Evolutionary conservation across 1,140 invertebrate genomes (phyloP).

Genomic region (Dreissena polymorpha): DNA sequence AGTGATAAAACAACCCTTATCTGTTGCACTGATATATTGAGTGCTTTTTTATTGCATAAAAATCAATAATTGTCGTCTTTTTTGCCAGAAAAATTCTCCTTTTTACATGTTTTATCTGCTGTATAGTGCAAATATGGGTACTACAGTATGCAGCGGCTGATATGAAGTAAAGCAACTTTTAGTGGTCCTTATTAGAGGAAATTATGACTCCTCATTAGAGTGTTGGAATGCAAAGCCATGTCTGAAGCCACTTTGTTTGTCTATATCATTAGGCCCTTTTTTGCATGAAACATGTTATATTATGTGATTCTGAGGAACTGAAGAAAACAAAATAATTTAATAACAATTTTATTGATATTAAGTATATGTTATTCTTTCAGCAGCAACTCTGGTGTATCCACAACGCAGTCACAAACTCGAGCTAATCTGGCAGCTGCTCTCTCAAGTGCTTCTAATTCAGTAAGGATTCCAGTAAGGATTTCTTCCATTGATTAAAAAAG

Average conservation of each 20-base stretch:
- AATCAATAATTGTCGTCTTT: too few relatives aligned
- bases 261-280: background rate
- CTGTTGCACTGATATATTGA: too few relatives aligned
- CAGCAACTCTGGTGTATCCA: background rate
- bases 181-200: too few relatives aligned
- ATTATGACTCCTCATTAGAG: background rate
- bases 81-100: too few relatives aligned
- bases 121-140: too few relatives aligned
- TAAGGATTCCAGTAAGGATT: constrained; percentile 25
- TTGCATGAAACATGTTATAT: background rate
- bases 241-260: background rate
- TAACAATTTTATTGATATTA: background rate
- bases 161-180: too few relatives aligned
- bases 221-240: background rate
- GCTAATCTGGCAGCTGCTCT: constrained; percentile 21
- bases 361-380: too few relatives aligned
- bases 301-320: background rate
- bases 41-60: too few relatives aligned
- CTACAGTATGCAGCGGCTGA: too few relatives aligned
- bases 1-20: too few relatives aligned
- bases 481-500: background rate
- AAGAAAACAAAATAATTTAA: background rate
- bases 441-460: constrained; percentile 17
- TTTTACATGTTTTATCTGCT: too few relatives aligned
- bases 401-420: constrained; percentile 23